A percentile compares a stretch with the other conserved stretches of the same genome.
phyloP scores from a whole-genome alignment of 2,113 vertebrate species.

The Cynopterus brachyotis region DNA sequence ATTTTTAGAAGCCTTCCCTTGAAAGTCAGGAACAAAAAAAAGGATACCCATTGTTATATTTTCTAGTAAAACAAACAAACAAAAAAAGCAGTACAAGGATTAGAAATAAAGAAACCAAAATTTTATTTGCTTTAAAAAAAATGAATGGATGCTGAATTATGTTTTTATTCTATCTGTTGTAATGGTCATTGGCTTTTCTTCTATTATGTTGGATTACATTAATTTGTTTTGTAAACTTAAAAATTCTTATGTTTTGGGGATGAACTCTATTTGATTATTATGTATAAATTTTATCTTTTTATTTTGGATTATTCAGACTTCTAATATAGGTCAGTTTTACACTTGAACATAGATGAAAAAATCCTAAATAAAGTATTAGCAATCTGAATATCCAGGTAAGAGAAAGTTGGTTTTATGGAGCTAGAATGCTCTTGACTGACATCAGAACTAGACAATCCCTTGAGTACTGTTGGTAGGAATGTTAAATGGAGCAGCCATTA shows the following conservation, averaged over 20 bases:
- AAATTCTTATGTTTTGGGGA: background rate
- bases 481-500: background rate
- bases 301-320: slow-evolving; percentile 30
- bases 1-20: background rate
- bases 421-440: background rate
- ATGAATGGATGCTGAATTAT: background rate
- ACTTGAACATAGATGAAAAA: background rate
- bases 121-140: slow-evolving; percentile 47
- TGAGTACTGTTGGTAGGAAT: background rate
- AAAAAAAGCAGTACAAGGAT: background rate
- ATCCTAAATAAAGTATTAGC: background rate
- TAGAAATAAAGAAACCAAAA: background rate
- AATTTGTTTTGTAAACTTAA: slow-evolving; percentile 15
- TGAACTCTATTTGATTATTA: background rate
- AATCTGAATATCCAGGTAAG: background rate
- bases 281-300: background rate
- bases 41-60: background rate
- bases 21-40: background rate
- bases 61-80: background rate
- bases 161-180: background rate
- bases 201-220: background rate
- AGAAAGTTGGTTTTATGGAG: background rate
- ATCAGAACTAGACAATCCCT: background rate
- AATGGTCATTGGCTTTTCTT: background rate
- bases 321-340: background rate